Percentiles rank a stretch among this genome's conserved stretches.
Evolutionary conservation across 2,888 invertebrate species (phyloP).

Genomic region (Asteroscopus sphinx): DNA sequence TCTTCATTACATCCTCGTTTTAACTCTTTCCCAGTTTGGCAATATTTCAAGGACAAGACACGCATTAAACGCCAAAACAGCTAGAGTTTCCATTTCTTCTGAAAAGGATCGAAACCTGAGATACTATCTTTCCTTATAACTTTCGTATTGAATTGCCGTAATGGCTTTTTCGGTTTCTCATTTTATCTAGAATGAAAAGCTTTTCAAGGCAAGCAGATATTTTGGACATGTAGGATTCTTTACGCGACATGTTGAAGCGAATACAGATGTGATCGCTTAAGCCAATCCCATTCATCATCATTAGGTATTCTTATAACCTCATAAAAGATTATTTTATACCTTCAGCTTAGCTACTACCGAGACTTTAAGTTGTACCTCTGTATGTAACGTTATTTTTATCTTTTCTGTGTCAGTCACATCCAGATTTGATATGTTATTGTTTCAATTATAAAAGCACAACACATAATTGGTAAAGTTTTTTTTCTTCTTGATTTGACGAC

Average conservation of each 20-base stretch:
- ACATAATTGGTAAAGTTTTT: background rate
- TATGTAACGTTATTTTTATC: no score
- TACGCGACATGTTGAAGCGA: background rate
- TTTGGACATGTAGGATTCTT: conserved; percentile 7
- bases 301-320: no score
- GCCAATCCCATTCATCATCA: no score
- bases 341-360: background rate
- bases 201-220: conserved; percentile 23
- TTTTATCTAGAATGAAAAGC: conserved; percentile 25
- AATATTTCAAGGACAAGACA: conserved; percentile 30
- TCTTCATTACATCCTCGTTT: background rate
- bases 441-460: background rate
- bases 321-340: background rate
- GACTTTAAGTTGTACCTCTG: no score
- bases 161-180: conserved; percentile 42
- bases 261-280: no score
- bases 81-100: conserved; percentile 36
- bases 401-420: background rate
- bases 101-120: conserved; percentile 47
- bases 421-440: background rate
- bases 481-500: conserved; percentile 4
- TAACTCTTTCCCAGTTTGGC: conserved; percentile 26
- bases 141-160: conserved; percentile 37
- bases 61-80: conserved; percentile 28
- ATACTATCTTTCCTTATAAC: conserved; percentile 41